phyloP scores from a whole-genome alignment of 2,888 invertebrate genomes.

The Vannuccia rotundouncinata region DNA sequence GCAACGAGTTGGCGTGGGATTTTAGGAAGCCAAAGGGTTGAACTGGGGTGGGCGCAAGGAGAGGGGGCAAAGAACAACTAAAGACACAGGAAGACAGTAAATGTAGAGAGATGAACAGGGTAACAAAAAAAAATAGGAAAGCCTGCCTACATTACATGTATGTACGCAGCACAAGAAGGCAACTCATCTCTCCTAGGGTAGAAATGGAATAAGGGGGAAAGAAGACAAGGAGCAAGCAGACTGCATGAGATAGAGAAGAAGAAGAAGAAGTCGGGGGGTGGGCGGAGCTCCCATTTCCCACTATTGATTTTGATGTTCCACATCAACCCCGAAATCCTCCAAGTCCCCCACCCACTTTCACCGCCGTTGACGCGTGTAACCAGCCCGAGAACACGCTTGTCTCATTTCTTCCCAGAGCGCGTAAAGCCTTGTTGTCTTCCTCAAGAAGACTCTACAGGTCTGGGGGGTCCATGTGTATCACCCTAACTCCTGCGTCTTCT shows the following conservation, averaged over 20 bases:
- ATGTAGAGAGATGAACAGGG: conserved; percentile 8
- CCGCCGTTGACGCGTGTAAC: conserved; percentile 19
- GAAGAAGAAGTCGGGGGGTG: not conserved
- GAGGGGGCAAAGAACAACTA: conserved; percentile 16
- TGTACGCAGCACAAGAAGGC: conserved; percentile 15
- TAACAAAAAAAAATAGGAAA: not conserved
- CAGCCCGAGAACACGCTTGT: not conserved
- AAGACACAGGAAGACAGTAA: conserved; percentile 19
- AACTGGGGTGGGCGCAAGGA: not conserved
- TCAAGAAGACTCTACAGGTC: not conserved
- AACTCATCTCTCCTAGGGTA: not conserved
- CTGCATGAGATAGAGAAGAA: not conserved
- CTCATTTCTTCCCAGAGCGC: not conserved
- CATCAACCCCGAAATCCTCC: conserved; percentile 21
- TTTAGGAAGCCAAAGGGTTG: not conserved
- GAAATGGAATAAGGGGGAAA: not conserved
- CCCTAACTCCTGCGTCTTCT: too few species aligned
- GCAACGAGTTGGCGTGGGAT: too few species aligned
- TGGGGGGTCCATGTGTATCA: not conserved
- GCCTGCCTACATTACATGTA: conserved; percentile 20
- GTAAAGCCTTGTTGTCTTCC: not conserved
- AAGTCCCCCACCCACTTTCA: conserved; percentile 19
- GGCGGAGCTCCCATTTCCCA: not conserved
- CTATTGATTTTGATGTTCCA: conserved; percentile 19
- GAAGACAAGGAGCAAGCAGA: not conserved